Base-by-base conservation (phyloP, 2,113 vertebrate species). In the Chascanopsetta lugubris region DNA sequence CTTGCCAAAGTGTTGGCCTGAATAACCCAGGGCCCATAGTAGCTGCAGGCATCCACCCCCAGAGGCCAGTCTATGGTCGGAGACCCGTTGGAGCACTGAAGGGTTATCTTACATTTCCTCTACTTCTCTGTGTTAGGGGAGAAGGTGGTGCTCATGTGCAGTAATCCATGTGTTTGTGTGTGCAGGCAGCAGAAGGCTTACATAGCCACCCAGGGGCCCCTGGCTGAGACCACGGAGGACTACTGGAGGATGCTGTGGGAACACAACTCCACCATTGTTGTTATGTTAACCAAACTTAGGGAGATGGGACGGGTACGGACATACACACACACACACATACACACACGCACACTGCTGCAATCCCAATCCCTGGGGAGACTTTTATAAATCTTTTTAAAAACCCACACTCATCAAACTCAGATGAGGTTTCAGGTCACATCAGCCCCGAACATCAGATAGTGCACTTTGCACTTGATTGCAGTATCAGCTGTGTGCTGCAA, bases 221-320 rank as follows among this genome's bases (percentile, higher is more conserved):
- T 98, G 87, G 96, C 97, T 62, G 97, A 99, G 90, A 99, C 96
- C 64, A 98, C 97, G 11, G 97, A 99, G 90, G 97, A 99, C 88
- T 99, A 96, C 89, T 99, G 97, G 97, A 92, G 97, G 84, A 98
- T 98, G 97, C 92, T 99, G 43, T 99, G 97, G 97, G 97, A 99
- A 58, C 97, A 99, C 87, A 99, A 99, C 86, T 99, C 97, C 74
- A 99, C 97, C 64, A 99, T 99, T 32, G 96, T 99, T 15, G 97
- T 99, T 79, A 99, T 99, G 97, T 93, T 99, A 43, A 99, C 96
- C 82, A 99, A 99, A 78, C 91, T 99, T 70, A 90, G 97, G 88
- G 97, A 99, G 90, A 99, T 99, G 97, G 97, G 97, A 85, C 93
- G 97, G 92, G 97, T 99, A 89, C 75, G 94, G 1, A 62, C 24